These are phyloP conservation scores for Phoxinus dragarum DNA, from an alignment of 2,797 vertebrate genomes.

Conservation along the genomic window DNA sequence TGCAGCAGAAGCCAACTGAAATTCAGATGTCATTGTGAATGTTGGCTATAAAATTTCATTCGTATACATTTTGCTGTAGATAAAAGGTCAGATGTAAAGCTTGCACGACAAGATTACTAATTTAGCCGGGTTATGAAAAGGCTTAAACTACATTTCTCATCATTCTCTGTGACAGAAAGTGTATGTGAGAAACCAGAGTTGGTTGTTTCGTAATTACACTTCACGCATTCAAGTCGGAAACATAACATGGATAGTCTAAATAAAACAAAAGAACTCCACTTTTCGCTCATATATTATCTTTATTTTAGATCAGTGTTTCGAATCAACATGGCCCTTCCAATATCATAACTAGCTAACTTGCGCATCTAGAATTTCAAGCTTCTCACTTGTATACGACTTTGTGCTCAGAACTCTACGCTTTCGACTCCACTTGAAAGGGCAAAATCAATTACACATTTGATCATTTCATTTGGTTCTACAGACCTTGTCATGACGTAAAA, in stretches of 20 bases:
- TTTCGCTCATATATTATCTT: not conserved
- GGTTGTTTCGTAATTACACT: not conserved
- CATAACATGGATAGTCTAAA: not conserved
- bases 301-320: not conserved
- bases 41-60: not conserved
- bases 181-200: not conserved
- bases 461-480: not conserved
- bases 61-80: not conserved
- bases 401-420: not conserved
- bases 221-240: not conserved
- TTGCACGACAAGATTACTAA: not conserved
- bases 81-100: not conserved
- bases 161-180: not conserved
- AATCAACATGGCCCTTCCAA: not conserved
- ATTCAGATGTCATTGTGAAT: not conserved
- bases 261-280: not conserved
- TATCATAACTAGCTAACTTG: not conserved
- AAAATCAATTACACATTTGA: constrained; percentile 14
- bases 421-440: not conserved
- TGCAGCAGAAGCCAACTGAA: not conserved
- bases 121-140: not conserved
- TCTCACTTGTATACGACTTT: not conserved
- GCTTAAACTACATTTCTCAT: not conserved
- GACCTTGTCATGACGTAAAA: not conserved
- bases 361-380: not conserved